These are phyloP conservation scores for Pimpla rufipes DNA, from an alignment of 2,888 invertebrate genomes.

Conservation along the genomic window DNA sequence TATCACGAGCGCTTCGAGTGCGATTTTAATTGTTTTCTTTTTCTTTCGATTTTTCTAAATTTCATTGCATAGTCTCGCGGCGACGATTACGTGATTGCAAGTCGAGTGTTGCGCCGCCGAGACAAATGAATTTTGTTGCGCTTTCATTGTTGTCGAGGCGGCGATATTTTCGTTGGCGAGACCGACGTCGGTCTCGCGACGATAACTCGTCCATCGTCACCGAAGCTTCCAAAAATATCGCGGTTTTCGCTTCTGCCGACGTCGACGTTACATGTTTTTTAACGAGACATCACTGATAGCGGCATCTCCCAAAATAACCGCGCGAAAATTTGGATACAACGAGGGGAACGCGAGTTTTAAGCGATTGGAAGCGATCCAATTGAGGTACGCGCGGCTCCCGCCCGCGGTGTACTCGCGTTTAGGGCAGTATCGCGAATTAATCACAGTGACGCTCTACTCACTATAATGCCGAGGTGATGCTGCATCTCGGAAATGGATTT, in stretches of 20 bases:
- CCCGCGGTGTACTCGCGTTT: slow-evolving; percentile 43
- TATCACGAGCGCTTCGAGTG: slow-evolving; percentile 24
- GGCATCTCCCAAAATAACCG: slow-evolving; percentile 76
- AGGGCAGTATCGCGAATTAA: slow-evolving; percentile 43
- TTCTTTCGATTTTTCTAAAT: no score
- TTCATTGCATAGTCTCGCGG: background rate
- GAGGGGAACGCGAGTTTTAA: slow-evolving; percentile 58
- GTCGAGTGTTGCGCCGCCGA: background rate
- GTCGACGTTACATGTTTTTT: slow-evolving; percentile 49
- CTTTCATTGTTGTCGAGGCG: background rate
- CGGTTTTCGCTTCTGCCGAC: slow-evolving; percentile 24
- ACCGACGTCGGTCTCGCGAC: background rate
- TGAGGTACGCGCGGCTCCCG: slow-evolving; percentile 62
- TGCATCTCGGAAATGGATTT: slow-evolving; percentile 94
- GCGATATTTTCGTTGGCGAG: slow-evolving; percentile 6
- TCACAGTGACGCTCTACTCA: slow-evolving; percentile 79
- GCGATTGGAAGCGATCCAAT: slow-evolving; percentile 73
- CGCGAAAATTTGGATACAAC: slow-evolving; percentile 71
- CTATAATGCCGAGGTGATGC: slow-evolving; percentile 94
- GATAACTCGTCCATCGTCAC: slow-evolving; percentile 39
- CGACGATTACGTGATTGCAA: slow-evolving; percentile 15
- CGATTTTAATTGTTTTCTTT: background rate
- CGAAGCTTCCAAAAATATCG: slow-evolving; percentile 62
- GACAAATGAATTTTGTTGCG: background rate
- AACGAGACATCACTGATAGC: slow-evolving; percentile 70